phyloP scores from a whole-genome alignment of 2,888 invertebrate genomes.

The Vesta saturnalis region DNA sequence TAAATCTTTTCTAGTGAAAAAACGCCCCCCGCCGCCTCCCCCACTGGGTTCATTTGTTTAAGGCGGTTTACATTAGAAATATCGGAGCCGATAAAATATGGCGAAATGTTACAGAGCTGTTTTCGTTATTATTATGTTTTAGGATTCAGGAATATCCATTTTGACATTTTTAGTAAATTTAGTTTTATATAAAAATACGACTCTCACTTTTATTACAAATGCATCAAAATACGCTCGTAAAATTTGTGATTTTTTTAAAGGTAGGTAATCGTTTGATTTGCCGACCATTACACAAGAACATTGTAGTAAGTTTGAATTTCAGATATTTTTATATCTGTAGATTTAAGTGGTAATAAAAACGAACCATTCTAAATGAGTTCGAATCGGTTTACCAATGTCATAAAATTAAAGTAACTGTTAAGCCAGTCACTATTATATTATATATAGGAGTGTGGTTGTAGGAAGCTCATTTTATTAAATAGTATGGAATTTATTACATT shows the following conservation, averaged over 20 bases:
- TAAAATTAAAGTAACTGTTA: slow-evolving; percentile 26
- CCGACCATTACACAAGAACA: slow-evolving; percentile 20
- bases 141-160: too few relatives aligned
- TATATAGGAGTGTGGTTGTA: slow-evolving; percentile 3
- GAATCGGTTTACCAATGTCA: slow-evolving; percentile 32
- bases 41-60: too few relatives aligned
- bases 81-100: too few relatives aligned
- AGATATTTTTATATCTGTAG: slow-evolving; percentile 28
- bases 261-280: slow-evolving; percentile 9
- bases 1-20: too few relatives aligned
- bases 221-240: background rate
- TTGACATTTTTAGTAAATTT: too few relatives aligned
- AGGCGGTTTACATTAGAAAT: too few relatives aligned
- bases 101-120: too few relatives aligned
- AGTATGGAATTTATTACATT: slow-evolving; percentile 23
- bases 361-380: slow-evolving; percentile 25
- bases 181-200: too few relatives aligned
- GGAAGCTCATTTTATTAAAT: slow-evolving; percentile 23
- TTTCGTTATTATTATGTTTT: too few relatives aligned
- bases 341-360: slow-evolving; percentile 33
- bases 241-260: background rate
- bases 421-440: too few relatives aligned
- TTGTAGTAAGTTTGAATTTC: slow-evolving; percentile 23
- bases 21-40: too few relatives aligned
- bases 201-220: background rate